Conservation (phyloP, 2,113 vertebrate species). For the Hypanus sabinus region DNA sequence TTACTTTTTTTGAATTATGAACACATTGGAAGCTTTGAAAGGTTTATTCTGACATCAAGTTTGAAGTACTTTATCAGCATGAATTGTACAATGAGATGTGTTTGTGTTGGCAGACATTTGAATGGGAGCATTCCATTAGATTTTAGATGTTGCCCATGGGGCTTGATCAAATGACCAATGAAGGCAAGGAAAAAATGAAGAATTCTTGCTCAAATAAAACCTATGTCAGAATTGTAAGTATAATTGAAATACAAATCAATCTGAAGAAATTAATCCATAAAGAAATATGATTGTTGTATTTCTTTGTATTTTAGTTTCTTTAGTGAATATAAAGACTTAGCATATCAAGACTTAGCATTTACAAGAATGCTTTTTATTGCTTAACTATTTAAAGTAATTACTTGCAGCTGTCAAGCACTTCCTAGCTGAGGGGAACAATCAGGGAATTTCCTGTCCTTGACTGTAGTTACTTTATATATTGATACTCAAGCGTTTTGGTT, state of each 20-base stretch:
- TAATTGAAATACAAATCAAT: not conserved
- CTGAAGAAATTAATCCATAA: not conserved
- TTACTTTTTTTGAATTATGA: not conserved
- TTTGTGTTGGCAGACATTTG: not conserved
- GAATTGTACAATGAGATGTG: not conserved
- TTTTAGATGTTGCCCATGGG: not conserved
- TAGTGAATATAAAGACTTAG: not conserved
- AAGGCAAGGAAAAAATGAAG: not conserved
- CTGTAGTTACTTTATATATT: not conserved
- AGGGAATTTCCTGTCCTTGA: not conserved
- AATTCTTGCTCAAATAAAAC: not conserved
- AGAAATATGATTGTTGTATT: not conserved
- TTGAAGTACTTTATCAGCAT: not conserved
- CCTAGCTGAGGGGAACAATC: not conserved
- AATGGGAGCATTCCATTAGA: slow-evolving; percentile 3
- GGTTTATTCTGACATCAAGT: not conserved
- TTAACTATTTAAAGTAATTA: not conserved
- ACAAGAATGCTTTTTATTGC: not conserved
- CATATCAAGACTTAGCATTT: not conserved
- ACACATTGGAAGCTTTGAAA: not conserved
- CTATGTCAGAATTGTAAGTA: not conserved
- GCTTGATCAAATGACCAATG: not conserved
- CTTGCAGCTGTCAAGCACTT: slow-evolving; percentile 10
- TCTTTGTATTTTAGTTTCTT: not conserved
- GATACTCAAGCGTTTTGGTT: not conserved